phyloP scores from a whole-genome alignment of 2,113 vertebrate genomes.

The Phaethon lepturus region DNA sequence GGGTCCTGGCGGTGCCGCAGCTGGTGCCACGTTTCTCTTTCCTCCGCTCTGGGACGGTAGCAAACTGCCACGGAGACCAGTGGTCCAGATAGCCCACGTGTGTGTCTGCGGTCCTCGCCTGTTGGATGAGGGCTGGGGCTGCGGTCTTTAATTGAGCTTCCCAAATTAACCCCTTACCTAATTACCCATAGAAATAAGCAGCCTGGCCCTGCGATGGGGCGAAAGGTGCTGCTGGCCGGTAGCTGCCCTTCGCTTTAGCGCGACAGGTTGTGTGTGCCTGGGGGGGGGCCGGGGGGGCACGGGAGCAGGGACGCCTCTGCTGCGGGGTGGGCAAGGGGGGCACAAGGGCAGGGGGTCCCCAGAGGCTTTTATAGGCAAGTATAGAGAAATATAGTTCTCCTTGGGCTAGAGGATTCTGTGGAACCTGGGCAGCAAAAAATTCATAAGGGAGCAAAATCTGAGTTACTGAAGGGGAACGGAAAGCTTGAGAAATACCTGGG shows the following conservation, averaged over 20 bases:
- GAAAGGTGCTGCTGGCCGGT: background rate
- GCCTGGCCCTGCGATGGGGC: background rate
- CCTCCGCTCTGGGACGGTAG: accelerated
- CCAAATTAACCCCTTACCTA: background rate
- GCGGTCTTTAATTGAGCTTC: background rate
- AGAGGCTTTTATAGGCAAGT: background rate
- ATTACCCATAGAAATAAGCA: background rate
- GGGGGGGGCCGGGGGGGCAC: background rate
- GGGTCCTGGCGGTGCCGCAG: background rate
- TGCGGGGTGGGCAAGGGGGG: background rate
- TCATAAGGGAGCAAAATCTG: background rate
- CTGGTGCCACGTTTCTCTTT: background rate
- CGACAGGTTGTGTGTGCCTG: background rate
- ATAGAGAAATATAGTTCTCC: background rate
- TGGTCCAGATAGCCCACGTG: accelerated
- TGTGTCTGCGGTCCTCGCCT: background rate
- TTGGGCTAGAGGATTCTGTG: background rate
- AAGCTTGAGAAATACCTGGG: background rate
- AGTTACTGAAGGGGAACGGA: background rate
- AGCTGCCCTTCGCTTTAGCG: background rate
- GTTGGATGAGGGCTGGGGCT: background rate
- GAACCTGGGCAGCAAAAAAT: background rate
- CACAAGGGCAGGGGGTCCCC: background rate
- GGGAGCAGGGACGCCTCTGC: background rate
- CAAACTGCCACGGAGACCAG: background rate